Percentiles rank a stretch among this genome's conserved stretches.
phyloP scores from a whole-genome alignment of 2,113 vertebrate species.

The Baryphthengus martii region DNA sequence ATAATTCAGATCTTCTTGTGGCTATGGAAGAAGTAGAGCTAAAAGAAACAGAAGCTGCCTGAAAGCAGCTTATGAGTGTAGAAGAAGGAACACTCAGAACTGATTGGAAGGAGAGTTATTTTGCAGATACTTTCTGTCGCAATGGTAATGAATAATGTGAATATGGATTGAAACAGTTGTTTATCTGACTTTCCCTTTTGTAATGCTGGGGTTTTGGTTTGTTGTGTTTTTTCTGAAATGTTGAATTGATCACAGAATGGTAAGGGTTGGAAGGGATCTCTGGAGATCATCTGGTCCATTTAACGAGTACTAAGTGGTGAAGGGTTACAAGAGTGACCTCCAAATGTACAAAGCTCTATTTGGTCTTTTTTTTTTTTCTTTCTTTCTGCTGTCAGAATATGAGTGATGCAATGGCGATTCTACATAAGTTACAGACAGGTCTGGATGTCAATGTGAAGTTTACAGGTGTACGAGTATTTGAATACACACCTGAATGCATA shows the following conservation, averaged over 20 bases:
- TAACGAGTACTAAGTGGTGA: background rate
- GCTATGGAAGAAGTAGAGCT: background rate
- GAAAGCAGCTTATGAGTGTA: background rate
- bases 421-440: conserved; percentile 96
- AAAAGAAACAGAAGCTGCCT: background rate
- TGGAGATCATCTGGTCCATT: too few relatives aligned
- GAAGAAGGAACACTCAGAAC: background rate
- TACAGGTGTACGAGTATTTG: conserved; percentile 94
- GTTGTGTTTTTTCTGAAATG: background rate
- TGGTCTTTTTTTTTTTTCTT: background rate
- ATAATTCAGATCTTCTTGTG: background rate
- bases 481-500: conserved; percentile 98
- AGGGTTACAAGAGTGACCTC: background rate
- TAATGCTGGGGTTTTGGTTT: too few relatives aligned
- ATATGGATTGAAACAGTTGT: background rate
- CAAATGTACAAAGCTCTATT: background rate
- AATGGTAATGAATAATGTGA: background rate
- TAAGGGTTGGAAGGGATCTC: too few relatives aligned
- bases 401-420: conserved; percentile 97
- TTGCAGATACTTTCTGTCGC: background rate
- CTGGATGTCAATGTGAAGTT: conserved; percentile 98
- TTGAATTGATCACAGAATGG: too few relatives aligned
- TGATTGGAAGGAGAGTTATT: background rate
- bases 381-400: conserved; percentile 83
- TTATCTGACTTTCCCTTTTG: background rate